Conservation (phyloP, 2,113 vertebrate species). For the Oncorhynchus clarkii region DNA sequence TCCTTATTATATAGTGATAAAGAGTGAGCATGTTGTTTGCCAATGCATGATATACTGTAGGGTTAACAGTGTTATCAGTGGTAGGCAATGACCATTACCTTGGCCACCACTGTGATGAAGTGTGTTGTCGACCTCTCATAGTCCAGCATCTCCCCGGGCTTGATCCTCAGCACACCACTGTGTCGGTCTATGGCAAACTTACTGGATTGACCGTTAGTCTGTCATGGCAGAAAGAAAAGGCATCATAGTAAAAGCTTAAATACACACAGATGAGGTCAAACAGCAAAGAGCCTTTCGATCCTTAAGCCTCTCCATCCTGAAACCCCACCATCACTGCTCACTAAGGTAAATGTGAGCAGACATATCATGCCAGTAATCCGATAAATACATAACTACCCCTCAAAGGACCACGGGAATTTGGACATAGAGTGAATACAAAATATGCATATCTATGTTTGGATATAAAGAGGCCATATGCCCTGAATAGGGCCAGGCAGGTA, state of each 20-base stretch:
- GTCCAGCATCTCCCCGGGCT: slow-evolving; percentile 79
- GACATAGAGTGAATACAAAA: background rate
- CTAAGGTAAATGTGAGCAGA: background rate
- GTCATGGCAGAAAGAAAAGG: slow-evolving; percentile 24
- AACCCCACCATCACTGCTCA: background rate
- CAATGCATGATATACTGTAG: background rate
- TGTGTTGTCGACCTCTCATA: slow-evolving; percentile 87
- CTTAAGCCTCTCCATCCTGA: background rate
- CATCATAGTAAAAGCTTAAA: slow-evolving; percentile 35
- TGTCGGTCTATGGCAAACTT: slow-evolving; percentile 86
- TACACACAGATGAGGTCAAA: slow-evolving; percentile 16
- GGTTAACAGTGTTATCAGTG: background rate
- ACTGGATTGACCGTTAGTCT: slow-evolving; percentile 27
- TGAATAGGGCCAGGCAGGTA: slow-evolving; percentile 38
- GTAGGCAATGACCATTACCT: slow-evolving; percentile 70
- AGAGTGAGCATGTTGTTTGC: too few relatives aligned
- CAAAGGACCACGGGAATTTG: too few relatives aligned
- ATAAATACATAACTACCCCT: slow-evolving; percentile 7
- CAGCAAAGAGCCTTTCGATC: slow-evolving; percentile 24
- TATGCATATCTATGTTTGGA: slow-evolving; percentile 22
- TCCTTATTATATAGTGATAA: too few relatives aligned
- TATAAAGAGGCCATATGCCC: slow-evolving; percentile 44
- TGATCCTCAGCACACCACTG: slow-evolving; percentile 88
- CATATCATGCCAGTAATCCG: background rate
- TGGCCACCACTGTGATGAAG: slow-evolving; percentile 83